Evolutionary conservation across 1,140 invertebrate genomes (phyloP), one percentile per base, ranked within the genome.

Genomic region (Drosophila rhopaloa): DNA sequence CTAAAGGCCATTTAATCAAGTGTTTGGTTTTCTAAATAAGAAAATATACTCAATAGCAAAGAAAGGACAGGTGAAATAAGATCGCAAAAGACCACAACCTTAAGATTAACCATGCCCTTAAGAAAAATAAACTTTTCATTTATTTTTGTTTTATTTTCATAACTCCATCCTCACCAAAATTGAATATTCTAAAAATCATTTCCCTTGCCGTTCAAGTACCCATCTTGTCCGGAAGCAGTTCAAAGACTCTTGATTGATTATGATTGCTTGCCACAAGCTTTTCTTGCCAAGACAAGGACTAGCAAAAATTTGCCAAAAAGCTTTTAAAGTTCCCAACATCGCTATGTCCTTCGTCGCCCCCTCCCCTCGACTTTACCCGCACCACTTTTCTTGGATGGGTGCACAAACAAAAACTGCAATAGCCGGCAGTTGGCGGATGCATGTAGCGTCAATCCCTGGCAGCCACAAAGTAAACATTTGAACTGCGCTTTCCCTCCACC

Each of bases 401-500:
- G 78, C 43, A 47, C 60, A 82, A 76, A 71, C 79, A 86, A 77
- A 41, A 71, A 60, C 13, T 40, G 59, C 38, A 71, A 56, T 50
- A 53, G 46, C 16, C 60, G 50, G 58, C 37, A 14, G 44, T 62
- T 14, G n/a, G 41, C 76, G 72, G 54, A 84, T 68, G 72, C 48
- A 78, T 61, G 55, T 59, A 55, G 54, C 58, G 66, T 54, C 74
- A 71, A 63, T 61, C 61, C 54, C 54, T 50, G 46, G 61, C 48
- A 56, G 51, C 63, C 70, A 53, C 68, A 76, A 76, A 63, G 62
- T 61, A 86, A 86, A 89, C 62, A 86, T 79, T 86, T 79, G 51
- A 37, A 19, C 58, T 19, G 27, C n/a, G 16, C 55, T 11, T 5
- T 6, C 35, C 51, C 40, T 37, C 43, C 40, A 14, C n/a, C 24